Evolutionary conservation across 2,797 vertebrate genomes (phyloP).

Genomic region (Helarctos malayanus): DNA sequence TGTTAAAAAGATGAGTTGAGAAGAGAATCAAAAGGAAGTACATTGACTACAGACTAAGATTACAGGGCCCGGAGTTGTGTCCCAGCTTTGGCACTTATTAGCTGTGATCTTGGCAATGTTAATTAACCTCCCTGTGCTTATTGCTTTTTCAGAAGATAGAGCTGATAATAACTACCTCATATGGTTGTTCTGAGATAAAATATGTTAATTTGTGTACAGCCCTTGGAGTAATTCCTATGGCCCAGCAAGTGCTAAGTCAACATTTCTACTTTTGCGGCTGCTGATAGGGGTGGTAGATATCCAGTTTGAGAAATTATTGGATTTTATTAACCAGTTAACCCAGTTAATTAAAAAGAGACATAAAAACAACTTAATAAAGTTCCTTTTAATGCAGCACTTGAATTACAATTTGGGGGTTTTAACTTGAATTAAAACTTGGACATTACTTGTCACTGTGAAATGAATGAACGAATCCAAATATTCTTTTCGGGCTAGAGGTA

Average conservation of each 20-base stretch:
- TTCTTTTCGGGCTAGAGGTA: not conserved
- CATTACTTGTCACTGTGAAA: not conserved
- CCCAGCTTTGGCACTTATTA: not conserved
- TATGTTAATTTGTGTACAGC: not conserved
- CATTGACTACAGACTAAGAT: not conserved
- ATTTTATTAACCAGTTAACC: conserved; percentile 55
- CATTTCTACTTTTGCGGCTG: conserved; percentile 20
- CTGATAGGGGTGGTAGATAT: conserved; percentile 2
- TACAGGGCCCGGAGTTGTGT: not conserved
- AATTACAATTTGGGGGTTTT: not conserved
- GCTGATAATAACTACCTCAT: not conserved
- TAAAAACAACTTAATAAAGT: conserved; percentile 6
- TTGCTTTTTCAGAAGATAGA: conserved; percentile 23
- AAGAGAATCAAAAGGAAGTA: conserved; percentile 20
- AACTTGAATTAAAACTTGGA: conserved; percentile 59
- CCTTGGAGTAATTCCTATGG: not conserved
- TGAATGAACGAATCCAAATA: conserved; percentile 49
- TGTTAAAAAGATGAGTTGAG: conserved; percentile 5
- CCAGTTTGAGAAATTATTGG: not conserved
- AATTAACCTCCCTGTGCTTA: not conserved
- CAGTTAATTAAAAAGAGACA: conserved; percentile 24
- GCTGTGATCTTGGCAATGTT: not conserved
- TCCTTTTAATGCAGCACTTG: conserved; percentile 28
- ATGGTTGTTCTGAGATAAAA: conserved; percentile 14
- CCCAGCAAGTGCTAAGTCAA: not conserved